Evolutionary conservation across 2,888 invertebrate genomes (phyloP), one percentile per base, ranked within the genome.

Genomic region (Drosophila nigricruria): DNA sequence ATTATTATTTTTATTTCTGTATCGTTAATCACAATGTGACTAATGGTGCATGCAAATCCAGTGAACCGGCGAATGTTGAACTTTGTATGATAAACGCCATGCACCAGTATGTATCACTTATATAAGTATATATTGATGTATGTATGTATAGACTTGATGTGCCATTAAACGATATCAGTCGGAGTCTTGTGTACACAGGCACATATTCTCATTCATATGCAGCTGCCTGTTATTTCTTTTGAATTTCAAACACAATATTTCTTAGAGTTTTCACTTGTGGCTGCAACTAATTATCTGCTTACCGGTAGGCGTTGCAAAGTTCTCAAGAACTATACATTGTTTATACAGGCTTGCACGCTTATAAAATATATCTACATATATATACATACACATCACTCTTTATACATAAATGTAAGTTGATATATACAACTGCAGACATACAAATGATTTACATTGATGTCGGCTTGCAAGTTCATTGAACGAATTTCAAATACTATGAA

Each of bases 391-490:
- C 23, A 25, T 9, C n/a, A n/a, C 4, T 23, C 18, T 56, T 25
- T 18, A 38, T 23, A 30, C 9, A 30, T 16, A 18, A 45, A 23
- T 36, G 47, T 70, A n/a, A 27, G 14, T 14, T 8, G 9, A 32
- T n/a, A 10, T 30, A 38, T 56, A 38, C 34, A 45, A 9, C 18
- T 42, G 18, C 27, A 66, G 43, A 52, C 36, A 65, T 27, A 61
- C 59, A 49, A 40, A 32, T 50, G 42, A 42, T 23, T 40, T 50
- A 45, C 60, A 23, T 45, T 30, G 60, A n/a, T 23, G 45, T n/a
- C n/a, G 27, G 18, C 61, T 61, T 50, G 49, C 68, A 75, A 66
- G 83, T 89, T 89, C 89, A 87, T 69, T 84, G 83, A 77, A 77
- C 89, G 75, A 53, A 58, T 54, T 73, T 56, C 47, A 80, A 66